These are phyloP conservation scores for Theocolax elegans DNA, from an alignment of 1,140 invertebrate species.

Conservation along the genomic window DNA sequence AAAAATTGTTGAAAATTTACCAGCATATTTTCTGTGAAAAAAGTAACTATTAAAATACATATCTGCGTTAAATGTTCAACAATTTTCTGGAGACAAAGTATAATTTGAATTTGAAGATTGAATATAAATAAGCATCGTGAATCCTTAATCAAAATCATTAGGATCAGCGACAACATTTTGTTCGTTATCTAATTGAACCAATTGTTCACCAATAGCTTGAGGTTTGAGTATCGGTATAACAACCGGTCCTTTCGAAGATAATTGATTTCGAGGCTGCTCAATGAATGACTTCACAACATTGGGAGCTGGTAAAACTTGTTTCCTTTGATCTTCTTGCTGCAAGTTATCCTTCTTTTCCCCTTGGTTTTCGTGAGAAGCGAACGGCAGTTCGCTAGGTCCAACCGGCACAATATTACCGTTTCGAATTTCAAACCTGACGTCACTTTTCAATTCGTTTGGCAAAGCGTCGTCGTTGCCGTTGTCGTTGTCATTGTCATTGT, in stretches of 20 bases:
- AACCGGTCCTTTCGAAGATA: conserved; percentile 39
- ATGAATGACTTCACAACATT: background rate
- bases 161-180: background rate
- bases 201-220: background rate
- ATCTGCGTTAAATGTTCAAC: too few species aligned
- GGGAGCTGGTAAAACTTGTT: conserved; percentile 29
- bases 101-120: too few species aligned
- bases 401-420: conserved; percentile 58
- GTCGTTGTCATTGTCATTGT: conserved; percentile 23
- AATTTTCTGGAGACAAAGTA: too few species aligned
- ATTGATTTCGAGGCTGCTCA: background rate
- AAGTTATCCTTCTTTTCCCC: background rate
- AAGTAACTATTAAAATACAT: too few species aligned
- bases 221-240: conserved; percentile 29
- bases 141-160: conserved; percentile 27
- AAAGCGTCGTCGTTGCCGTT: conserved; percentile 31
- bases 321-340: background rate
- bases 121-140: too few species aligned
- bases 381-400: conserved; percentile 44
- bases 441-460: conserved; percentile 40
- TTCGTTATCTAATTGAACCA: conserved; percentile 13
- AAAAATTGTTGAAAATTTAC: too few species aligned
- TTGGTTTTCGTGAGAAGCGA: conserved; percentile 34
- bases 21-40: too few species aligned
- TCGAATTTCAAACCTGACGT: conserved; percentile 52